Percentiles rank a stretch among this genome's conserved stretches.
Conservation (phyloP, 2,113 vertebrate genomes). For the Lepus europaeus region DNA sequence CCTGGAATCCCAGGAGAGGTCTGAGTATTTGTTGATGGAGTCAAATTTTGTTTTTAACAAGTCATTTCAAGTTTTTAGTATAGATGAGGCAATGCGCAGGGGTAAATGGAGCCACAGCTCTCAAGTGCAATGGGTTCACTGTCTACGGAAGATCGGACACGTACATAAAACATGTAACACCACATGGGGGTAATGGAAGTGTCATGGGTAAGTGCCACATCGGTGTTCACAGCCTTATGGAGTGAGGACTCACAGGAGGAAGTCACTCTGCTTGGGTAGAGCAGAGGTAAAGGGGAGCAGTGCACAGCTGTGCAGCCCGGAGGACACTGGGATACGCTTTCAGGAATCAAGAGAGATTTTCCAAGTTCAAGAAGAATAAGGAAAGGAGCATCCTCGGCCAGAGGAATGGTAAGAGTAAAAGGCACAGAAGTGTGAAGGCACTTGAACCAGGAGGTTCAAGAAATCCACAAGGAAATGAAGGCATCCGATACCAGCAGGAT, state of each 20-base stretch:
- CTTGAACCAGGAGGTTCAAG: neutral
- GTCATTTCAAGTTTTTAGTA: neutral
- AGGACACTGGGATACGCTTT: neutral
- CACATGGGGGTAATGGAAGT: neutral
- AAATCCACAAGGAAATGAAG: neutral
- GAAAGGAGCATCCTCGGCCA: neutral
- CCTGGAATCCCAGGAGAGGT: neutral
- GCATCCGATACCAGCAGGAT: neutral
- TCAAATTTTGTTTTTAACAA: constrained; percentile 7
- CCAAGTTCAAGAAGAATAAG: neutral
- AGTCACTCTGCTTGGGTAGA: neutral
- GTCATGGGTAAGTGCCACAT: neutral
- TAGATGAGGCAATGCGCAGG: neutral
- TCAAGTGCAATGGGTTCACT: neutral
- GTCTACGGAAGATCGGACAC: neutral
- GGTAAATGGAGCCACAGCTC: neutral
- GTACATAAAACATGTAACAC: neutral
- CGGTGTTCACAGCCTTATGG: neutral
- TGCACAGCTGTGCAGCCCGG: neutral
- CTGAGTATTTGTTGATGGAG: neutral
- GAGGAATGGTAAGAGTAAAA: neutral
- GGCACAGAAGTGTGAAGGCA: neutral
- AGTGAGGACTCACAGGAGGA: neutral
- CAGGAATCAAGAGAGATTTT: neutral
- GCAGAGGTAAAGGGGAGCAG: neutral